A percentile compares a stretch with the other conserved stretches of the same genome.
Evolutionary conservation across 1,140 invertebrate species (phyloP).

Genomic region (Pachyrhynchus sulphureomaculatus): DNA sequence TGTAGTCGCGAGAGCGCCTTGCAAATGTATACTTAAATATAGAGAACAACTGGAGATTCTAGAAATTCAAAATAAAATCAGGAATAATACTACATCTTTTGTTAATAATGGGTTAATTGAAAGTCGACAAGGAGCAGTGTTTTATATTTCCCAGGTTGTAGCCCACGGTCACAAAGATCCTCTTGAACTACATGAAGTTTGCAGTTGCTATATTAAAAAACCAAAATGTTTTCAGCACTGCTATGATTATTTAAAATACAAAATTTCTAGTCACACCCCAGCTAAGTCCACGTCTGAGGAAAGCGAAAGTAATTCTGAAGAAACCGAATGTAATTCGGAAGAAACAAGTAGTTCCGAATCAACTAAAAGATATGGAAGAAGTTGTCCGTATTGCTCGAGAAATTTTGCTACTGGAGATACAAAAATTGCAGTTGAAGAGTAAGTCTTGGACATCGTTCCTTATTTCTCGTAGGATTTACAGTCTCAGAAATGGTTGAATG

Average conservation of each 20-base stretch:
- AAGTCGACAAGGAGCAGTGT: constrained; percentile 20
- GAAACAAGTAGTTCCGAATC: background rate
- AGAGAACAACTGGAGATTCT: constrained; percentile 8
- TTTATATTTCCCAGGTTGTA: constrained; percentile 2
- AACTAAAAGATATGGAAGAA: background rate
- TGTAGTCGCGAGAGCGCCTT: constrained; percentile 18
- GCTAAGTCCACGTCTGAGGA: background rate
- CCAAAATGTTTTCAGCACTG: constrained; percentile 9
- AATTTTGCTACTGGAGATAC: no score
- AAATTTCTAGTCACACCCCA: background rate
- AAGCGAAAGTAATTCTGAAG: background rate
- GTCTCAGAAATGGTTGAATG: no score
- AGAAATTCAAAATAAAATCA: constrained; percentile 14
- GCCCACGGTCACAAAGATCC: background rate
- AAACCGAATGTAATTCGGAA: background rate
- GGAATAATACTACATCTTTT: constrained; percentile 29
- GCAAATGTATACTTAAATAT: constrained; percentile 27
- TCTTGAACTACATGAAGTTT: background rate
- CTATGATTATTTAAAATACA: constrained; percentile 14
- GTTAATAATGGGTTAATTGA: constrained; percentile 35
- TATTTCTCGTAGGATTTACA: no score
- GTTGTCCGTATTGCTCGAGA: background rate
- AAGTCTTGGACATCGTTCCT: no score
- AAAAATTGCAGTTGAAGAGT: no score
- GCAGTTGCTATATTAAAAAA: constrained; percentile 16